Evolutionary conservation across 1,140 invertebrate species (phyloP), one percentile per base, ranked within the genome.

Genomic region (Nixonia krombeini): DNA sequence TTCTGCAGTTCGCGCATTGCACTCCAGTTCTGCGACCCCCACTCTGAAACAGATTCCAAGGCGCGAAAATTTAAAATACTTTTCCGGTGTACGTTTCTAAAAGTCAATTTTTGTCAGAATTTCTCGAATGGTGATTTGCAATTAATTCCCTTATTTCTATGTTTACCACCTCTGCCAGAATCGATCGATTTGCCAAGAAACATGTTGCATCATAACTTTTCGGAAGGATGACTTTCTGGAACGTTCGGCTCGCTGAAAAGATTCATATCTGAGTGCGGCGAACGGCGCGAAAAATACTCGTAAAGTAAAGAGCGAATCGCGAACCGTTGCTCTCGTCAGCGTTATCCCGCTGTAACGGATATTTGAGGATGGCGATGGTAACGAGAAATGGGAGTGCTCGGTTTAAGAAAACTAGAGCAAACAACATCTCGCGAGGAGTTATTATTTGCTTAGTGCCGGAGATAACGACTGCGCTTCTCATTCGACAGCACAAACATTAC

Each of bases 1-100:
- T 96, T 56, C 87, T 87, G 79, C 95, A 96, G 84, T 96, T 96
- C n/a, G 94, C 93, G 81, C 95, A 96, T 72, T 86, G 89, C 8
- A 95, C 91, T 0, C 94, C 94, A 15, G 89, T 88, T 57, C 92
- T 87, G 58, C 92, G 84, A 69, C 89, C 91, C 8, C 89, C 91
- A 68, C 87, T 87, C 86, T 92, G 86, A 76, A 88, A 83, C 7
- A 25, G 9, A 1, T 28, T n/a, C 12, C n/a, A 13, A 31, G 25
- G 13, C 25, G 25, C 25, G 25, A 26, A 5, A 26, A 13, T 46
- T 38, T 16, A 61, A 61, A 33, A 23, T 13, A 10, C 4, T 41
- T 10, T 7, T 41, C 31, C 21, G 10, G 9, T 21, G 21, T 18
- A 2, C 9, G 25, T 9, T n/a, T n/a, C n/a, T n/a, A n/a, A n/a